Evolutionary conservation across 1,140 invertebrate species (phyloP), one percentile per base, ranked within the genome.

Genomic region (Heliconius nattereri): DNA sequence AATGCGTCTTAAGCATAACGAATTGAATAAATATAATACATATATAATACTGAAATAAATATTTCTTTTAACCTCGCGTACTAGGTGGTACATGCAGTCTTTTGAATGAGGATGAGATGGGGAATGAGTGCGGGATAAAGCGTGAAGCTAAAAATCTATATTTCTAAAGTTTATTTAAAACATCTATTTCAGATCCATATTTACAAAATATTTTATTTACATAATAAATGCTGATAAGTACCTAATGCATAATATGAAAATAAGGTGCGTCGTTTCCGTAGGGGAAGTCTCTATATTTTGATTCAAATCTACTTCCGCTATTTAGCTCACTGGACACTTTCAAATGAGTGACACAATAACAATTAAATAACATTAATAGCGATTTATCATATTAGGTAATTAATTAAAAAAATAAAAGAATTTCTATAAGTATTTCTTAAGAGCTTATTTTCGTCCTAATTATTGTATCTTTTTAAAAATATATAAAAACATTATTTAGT

Each of bases 281-380:
- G 86, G 90, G 90, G 91, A 92, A 90, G 84, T 85, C 81, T 79
- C 89, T 88, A 91, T 92, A 90, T 92, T 92, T 86, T 84, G 85
- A 93, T 92, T 92, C 81, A 91, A 93, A 92, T 91, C 84, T 77
- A 84, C 82, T 91, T 93, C 92, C 92, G 91, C 45, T 81, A 78
- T 77, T 78, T 35, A 71, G 70, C 52, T 70, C 66, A 70, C 72
- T 75, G 79, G 66, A 52, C 57, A 71, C 45, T 49, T 79, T 77
- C n/a, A 3, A 19, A 11, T 26, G 9, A 66, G 26, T 74, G 40
- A 60, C 57, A 35, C 60, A 66, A 71, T 73, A 37, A n/a, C 23
- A 37, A 78, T 74, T 54, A 71, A 60, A 20, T 76, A 54, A 52
- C 49, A 26, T 52, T 8, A 52, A 52, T 19, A 52, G 49, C 2